A percentile compares a stretch with the other conserved stretches of the same genome.
Evolutionary conservation across 1,140 invertebrate species (phyloP).

Genomic region (Pseudomyrmex dendroicus): DNA sequence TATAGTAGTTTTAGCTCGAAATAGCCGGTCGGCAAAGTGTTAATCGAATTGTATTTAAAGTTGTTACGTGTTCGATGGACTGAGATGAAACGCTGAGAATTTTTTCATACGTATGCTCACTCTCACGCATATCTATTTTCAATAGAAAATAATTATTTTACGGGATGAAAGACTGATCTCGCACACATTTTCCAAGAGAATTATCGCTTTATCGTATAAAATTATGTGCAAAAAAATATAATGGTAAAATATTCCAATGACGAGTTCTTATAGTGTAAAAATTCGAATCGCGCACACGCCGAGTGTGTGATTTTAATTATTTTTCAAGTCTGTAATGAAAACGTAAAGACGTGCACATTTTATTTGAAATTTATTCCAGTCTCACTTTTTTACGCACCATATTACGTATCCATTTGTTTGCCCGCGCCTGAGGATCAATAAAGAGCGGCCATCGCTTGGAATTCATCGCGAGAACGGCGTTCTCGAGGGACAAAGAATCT

Average conservation of each 20-base stretch:
- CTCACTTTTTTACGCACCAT: conserved; percentile 83
- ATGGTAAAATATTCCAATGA: background rate
- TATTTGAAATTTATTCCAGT: conserved; percentile 6
- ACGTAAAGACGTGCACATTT: background rate
- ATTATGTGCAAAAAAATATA: conserved; percentile 1
- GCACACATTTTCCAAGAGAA: background rate
- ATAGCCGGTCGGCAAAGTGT: no score
- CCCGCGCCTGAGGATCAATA: conserved; percentile 90
- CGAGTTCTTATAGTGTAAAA: conserved; percentile 1
- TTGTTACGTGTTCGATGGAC: no score
- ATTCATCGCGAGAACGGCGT: conserved; percentile 88
- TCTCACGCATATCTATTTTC: background rate
- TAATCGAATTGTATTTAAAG: no score
- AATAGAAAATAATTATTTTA: background rate
- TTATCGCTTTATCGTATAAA: conserved; percentile 10
- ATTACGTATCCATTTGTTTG: conserved; percentile 90
- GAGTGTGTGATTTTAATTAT: background rate
- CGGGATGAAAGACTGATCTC: no score
- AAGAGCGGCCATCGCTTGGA: conserved; percentile 88
- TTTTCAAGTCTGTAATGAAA: background rate
- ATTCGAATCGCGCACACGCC: background rate
- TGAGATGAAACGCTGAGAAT: no score
- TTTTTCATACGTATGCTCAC: no score
- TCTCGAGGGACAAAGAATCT: conserved; percentile 89
- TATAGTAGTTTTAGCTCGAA: no score